These are phyloP conservation scores for Tenualosa ilisha DNA, from an alignment of 2,797 vertebrate genomes.

Conservation along the genomic window DNA sequence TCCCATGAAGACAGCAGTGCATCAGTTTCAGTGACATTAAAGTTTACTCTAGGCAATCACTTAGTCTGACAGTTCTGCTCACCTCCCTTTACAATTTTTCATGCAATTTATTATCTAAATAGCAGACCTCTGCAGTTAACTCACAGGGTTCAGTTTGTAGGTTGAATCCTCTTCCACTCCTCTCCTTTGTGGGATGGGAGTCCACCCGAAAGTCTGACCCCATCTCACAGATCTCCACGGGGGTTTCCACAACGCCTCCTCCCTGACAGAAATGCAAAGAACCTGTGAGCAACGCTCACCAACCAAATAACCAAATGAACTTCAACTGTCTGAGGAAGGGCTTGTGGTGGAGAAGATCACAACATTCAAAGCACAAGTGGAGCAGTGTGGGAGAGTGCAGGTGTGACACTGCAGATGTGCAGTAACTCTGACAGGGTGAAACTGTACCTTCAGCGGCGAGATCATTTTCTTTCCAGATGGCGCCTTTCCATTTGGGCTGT, in stretches of 20 bases:
- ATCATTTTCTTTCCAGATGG: neutral
- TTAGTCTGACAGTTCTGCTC: neutral
- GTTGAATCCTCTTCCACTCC: neutral
- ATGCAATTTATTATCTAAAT: too few relatives aligned
- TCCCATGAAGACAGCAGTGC: neutral
- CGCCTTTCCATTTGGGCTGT: neutral
- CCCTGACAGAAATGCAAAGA: conserved; percentile 25
- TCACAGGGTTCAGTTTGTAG: conserved; percentile 8
- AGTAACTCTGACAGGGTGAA: too few relatives aligned
- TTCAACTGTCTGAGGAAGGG: neutral
- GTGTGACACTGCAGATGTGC: too few relatives aligned
- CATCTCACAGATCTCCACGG: conserved; percentile 15
- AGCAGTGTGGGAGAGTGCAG: too few relatives aligned
- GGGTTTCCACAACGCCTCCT: neutral
- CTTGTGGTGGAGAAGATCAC: too few relatives aligned
- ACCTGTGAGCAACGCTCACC: neutral
- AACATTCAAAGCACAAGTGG: neutral
- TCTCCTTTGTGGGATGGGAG: conserved; percentile 17
- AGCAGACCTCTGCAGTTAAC: neutral
- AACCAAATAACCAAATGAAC: too few relatives aligned
- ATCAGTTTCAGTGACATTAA: neutral
- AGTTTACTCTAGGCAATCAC: too few relatives aligned
- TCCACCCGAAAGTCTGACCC: neutral
- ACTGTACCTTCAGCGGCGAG: neutral
- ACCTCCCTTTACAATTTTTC: too few relatives aligned